Evolutionary conservation across 2,888 invertebrate genomes (phyloP).

Genomic region (Synergus laeviventris): DNA sequence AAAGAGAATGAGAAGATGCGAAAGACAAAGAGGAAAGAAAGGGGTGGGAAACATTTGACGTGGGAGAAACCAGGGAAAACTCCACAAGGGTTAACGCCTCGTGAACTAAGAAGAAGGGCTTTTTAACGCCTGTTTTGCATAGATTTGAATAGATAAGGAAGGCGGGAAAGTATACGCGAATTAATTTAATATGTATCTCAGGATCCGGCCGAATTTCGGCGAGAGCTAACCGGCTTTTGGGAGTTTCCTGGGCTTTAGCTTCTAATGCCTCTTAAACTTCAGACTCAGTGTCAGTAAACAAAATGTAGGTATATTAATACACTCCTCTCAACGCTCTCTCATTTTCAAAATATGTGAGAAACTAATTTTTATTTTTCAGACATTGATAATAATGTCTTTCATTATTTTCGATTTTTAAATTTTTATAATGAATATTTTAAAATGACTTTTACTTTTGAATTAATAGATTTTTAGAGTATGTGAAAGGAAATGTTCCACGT

Average conservation of each 20-base stretch:
- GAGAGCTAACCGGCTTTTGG: slow-evolving; percentile 60
- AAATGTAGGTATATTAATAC: background rate
- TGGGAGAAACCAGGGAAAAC: slow-evolving; percentile 49
- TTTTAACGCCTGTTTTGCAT: slow-evolving; percentile 76
- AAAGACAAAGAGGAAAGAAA: slow-evolving; percentile 46
- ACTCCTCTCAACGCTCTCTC: background rate
- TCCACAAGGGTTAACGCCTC: slow-evolving; percentile 71
- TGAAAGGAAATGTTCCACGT: background rate
- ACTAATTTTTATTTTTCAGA: background rate
- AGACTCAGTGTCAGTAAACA: slow-evolving; percentile 1
- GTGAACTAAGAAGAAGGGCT: slow-evolving; percentile 62
- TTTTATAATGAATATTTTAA: background rate
- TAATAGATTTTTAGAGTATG: background rate
- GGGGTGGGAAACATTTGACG: slow-evolving; percentile 37
- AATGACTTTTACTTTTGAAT: background rate
- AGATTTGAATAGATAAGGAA: slow-evolving; percentile 76
- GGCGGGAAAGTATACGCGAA: slow-evolving; percentile 71
- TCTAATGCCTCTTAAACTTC: slow-evolving; percentile 68
- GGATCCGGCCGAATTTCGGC: slow-evolving; percentile 57
- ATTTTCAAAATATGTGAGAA: background rate
- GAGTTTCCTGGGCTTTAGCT: slow-evolving; percentile 57
- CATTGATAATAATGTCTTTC: background rate
- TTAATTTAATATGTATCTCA: slow-evolving; percentile 75
- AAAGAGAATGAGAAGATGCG: slow-evolving; percentile 57
- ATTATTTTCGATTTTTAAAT: too few relatives aligned